Percentiles rank a stretch among this genome's conserved stretches.
These are phyloP conservation scores for Ochropleura plecta DNA, from an alignment of 2,888 invertebrate species.

Conservation along the genomic window DNA sequence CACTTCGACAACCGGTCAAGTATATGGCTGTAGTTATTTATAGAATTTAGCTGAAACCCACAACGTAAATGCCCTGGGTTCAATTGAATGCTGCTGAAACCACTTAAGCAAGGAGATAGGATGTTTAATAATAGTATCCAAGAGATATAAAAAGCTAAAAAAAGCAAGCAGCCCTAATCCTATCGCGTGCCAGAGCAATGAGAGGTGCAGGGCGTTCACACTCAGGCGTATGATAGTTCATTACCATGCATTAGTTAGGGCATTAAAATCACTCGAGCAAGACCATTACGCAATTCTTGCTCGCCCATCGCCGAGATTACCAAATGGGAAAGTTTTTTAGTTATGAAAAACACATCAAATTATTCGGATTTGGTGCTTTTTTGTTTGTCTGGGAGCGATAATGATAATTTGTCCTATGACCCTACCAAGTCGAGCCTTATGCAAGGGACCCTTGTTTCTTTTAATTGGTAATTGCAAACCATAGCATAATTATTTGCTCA, in stretches of 20 bases:
- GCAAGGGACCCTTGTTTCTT: constrained; percentile 23
- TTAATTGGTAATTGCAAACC: constrained; percentile 29
- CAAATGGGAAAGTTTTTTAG: constrained; percentile 54
- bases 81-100: constrained; percentile 1
- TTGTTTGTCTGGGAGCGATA: constrained; percentile 12
- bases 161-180: constrained; percentile 56
- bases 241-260: constrained; percentile 68
- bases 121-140: constrained; percentile 25
- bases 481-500: constrained; percentile 25
- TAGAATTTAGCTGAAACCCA: constrained; percentile 17
- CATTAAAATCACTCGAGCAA: constrained; percentile 66
- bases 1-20: constrained; percentile 14
- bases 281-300: constrained; percentile 71
- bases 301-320: constrained; percentile 54
- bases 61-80: constrained; percentile 9
- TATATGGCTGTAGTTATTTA: constrained; percentile 20
- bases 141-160: constrained; percentile 20
- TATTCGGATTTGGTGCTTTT: constrained; percentile 17
- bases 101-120: constrained; percentile 38
- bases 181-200: constrained; percentile 64
- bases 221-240: constrained; percentile 68
- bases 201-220: constrained; percentile 69
- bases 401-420: constrained; percentile 39
- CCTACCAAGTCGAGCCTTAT: constrained; percentile 7
- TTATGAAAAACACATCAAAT: constrained; percentile 19